These are phyloP conservation scores for Scarus forsteni DNA, from an alignment of 2,797 vertebrate species.

Conservation along the genomic window DNA sequence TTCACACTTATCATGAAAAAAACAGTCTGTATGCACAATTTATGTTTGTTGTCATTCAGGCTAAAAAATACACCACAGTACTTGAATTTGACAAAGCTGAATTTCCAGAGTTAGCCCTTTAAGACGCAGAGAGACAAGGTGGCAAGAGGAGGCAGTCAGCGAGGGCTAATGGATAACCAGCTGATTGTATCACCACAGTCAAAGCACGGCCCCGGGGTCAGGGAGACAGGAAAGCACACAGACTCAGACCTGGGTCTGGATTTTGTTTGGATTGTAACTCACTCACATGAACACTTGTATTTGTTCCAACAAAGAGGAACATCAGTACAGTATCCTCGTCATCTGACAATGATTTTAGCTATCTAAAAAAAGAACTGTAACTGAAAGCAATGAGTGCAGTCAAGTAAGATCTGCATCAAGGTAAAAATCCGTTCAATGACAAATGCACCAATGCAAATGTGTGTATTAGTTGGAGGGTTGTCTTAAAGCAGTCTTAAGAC, in stretches of 20 bases:
- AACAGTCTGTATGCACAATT: too few species aligned
- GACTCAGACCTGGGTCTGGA: conserved; percentile 57
- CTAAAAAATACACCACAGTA: neutral
- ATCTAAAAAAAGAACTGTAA: conserved; percentile 1
- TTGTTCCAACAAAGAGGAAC: neutral
- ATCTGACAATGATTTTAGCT: conserved; percentile 1
- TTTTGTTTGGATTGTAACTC: conserved; percentile 61
- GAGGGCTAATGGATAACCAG: conserved; percentile 83
- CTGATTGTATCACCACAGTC: conserved; percentile 80
- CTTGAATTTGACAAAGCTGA: neutral
- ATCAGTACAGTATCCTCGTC: conserved; percentile 7
- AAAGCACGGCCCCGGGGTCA: conserved; percentile 74
- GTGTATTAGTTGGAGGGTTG: conserved; percentile 29
- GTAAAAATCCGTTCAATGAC: conserved; percentile 24
- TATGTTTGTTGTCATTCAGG: neutral
- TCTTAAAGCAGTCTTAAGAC: conserved; percentile 61
- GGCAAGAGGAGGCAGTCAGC: conserved; percentile 69
- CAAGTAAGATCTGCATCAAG: neutral
- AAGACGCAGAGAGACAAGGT: conserved; percentile 69
- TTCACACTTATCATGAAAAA: too few species aligned
- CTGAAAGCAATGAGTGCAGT: neutral
- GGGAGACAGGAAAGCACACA: conserved; percentile 74
- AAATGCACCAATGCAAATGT: conserved; percentile 20
- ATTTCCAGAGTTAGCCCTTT: conserved; percentile 57
- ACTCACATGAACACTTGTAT: conserved; percentile 35